Percentiles rank a stretch among this genome's conserved stretches.
phyloP scores from a whole-genome alignment of 2,797 vertebrate genomes.

The Anomalospiza imberbis region DNA sequence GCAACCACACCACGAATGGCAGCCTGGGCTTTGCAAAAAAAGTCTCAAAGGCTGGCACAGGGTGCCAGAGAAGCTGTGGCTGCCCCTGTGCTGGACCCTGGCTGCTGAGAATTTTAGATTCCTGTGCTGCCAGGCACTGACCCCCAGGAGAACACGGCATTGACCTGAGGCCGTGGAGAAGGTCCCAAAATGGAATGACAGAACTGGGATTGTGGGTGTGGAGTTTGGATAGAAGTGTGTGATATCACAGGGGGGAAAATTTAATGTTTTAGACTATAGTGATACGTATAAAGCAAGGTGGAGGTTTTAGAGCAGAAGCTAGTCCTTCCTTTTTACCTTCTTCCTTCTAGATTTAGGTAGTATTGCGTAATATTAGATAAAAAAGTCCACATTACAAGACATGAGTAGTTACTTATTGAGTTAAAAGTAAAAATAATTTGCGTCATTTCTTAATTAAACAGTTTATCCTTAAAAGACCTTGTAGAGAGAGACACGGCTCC shows the following conservation, averaged over 20 bases:
- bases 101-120: background rate
- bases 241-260: background rate
- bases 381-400: background rate
- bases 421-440: background rate
- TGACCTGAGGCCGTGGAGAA: background rate
- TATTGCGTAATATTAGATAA: background rate
- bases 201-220: background rate
- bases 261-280: background rate
- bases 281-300: background rate
- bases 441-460: background rate
- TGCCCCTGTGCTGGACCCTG: background rate
- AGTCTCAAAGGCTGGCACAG: background rate
- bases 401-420: background rate
- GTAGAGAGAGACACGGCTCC: background rate
- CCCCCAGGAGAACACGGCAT: background rate
- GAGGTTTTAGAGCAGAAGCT: too few species aligned
- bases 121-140: background rate
- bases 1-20: background rate
- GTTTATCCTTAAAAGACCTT: background rate
- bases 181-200: background rate
- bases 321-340: background rate
- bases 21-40: background rate
- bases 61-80: fast-evolving
- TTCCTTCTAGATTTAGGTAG: background rate
- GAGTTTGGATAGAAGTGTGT: background rate